Conservation (phyloP, 2,113 vertebrate genomes). For the Megaptera novaeangliae region DNA sequence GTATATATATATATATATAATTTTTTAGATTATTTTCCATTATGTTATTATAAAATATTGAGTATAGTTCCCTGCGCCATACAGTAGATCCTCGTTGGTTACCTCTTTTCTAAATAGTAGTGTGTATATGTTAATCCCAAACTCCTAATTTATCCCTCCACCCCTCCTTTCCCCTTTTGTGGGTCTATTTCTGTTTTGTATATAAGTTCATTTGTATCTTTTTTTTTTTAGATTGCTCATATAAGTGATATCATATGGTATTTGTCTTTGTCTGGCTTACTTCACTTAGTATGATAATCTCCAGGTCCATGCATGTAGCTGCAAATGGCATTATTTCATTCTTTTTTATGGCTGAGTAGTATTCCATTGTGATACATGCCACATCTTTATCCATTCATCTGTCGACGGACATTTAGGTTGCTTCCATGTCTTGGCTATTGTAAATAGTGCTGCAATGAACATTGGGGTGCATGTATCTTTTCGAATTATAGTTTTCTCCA, state of each 20-base stretch:
- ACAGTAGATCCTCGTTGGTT: no score
- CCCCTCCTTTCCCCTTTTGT: not conserved
- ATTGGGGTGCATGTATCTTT: fast-evolving
- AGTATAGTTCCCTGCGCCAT: not conserved
- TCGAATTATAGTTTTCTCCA: not conserved
- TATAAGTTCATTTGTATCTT: not conserved
- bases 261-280: not conserved
- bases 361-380: not conserved
- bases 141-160: not conserved
- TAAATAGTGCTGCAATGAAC: not conserved
- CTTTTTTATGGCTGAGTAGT: not conserved
- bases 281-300: not conserved
- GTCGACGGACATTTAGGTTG: not conserved
- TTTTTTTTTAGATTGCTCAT: not conserved
- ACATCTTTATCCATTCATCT: no score
- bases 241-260: not conserved
- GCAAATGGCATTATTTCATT: not conserved
- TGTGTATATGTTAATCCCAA: not conserved
- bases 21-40: not conserved
- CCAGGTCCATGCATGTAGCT: not conserved
- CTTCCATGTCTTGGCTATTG: not conserved
- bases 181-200: not conserved
- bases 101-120: not conserved
- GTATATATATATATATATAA: not conserved
- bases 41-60: not conserved